These are phyloP conservation scores for Tethya wilhelma DNA, from an alignment of 37 sponge, comb jelly and placozoan species.

Conservation along the genomic window DNA sequence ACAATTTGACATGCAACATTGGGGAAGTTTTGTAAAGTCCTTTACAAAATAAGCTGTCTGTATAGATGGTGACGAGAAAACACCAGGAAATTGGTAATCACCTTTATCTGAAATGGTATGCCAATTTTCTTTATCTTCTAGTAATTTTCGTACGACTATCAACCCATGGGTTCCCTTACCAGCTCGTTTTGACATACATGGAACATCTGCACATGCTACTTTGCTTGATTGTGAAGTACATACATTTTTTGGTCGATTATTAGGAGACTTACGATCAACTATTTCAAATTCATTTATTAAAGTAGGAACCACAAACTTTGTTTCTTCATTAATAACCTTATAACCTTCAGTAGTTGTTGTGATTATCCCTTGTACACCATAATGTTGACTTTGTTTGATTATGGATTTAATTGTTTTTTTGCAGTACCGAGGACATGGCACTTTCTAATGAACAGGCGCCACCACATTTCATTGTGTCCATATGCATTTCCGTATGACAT, in stretches of 20 bases:
- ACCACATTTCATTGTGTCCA: not conserved
- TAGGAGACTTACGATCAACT: too few relatives aligned
- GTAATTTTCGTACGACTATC: not conserved
- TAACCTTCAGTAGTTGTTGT: not conserved
- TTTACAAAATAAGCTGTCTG: not conserved
- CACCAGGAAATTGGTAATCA: slow-evolving; percentile 42
- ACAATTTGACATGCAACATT: not conserved
- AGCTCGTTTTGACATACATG: not conserved
- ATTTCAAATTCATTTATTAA: too few relatives aligned
- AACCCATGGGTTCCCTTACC: slow-evolving; percentile 30
- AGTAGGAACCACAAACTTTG: not conserved
- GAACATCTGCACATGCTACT: not conserved
- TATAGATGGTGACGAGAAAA: not conserved
- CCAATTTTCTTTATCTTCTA: slow-evolving; percentile 32
- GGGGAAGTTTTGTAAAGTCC: not conserved
- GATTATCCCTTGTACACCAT: slow-evolving; percentile 5
- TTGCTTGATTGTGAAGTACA: not conserved
- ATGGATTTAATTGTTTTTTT: not conserved
- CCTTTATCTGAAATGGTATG: not conserved
- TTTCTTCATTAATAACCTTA: not conserved
- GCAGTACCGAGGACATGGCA: slow-evolving; percentile 9
- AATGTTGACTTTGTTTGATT: not conserved
- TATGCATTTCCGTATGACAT: slow-evolving; percentile 20
- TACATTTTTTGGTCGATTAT: not conserved
- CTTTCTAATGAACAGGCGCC: slow-evolving; percentile 1